Conservation (phyloP, 2,113 vertebrate species). For the Illadopsis cleaveri region DNA sequence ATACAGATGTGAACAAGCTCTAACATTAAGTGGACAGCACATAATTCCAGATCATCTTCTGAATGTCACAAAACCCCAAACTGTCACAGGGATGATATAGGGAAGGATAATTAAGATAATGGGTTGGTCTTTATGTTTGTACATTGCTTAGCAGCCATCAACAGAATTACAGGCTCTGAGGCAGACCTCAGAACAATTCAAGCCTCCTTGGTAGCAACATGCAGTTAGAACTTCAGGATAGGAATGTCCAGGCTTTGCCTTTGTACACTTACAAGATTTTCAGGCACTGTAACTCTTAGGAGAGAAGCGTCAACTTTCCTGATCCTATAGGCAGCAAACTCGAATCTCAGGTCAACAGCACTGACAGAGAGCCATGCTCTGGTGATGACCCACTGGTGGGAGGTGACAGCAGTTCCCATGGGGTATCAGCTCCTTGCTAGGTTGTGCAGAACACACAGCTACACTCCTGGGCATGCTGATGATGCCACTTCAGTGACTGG, state of each 20-base stretch:
- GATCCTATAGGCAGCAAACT: not conserved
- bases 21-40: conserved; percentile 10
- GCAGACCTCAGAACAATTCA: not conserved
- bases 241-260: not conserved
- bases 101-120: conserved; percentile 46
- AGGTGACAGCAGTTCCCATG: not conserved
- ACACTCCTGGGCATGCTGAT: not conserved
- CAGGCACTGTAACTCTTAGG: not conserved
- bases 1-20: not conserved
- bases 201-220: not conserved
- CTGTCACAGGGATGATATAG: not conserved
- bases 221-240: not conserved
- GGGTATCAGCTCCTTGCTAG: not conserved
- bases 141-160: not conserved
- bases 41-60: conserved; percentile 49
- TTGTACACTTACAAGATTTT: not conserved
- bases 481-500: not conserved
- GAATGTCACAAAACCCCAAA: not conserved
- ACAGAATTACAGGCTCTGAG: not conserved
- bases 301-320: not conserved
- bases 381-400: not conserved
- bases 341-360: not conserved
- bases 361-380: not conserved
- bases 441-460: not conserved
- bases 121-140: not conserved